Evolutionary conservation across 1,140 invertebrate genomes (phyloP), one percentile per base, ranked within the genome.

Genomic region (Metopolophium dirhodum): DNA sequence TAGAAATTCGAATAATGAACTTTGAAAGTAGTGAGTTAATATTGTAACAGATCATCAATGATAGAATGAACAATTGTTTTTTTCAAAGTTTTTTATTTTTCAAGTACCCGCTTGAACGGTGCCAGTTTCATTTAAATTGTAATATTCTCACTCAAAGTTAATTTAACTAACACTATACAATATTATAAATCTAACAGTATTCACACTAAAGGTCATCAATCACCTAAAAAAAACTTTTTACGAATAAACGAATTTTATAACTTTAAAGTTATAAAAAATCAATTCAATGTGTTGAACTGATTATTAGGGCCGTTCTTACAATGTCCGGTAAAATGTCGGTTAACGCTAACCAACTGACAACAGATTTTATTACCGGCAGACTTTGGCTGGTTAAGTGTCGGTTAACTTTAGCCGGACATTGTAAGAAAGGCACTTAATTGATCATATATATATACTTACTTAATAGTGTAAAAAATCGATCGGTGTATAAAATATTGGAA

Each of bases 51-150:
- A 77, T 77, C 14, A 77, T 77, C 30, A 6, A 18, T 77, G 61
- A 77, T 77, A 77, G 61, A 77, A 68, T 68, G n/a, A 68, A n/a
- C n/a, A 77, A n/a, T 77, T 77, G 14, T n/a, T 77, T n/a, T n/a
- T 77, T n/a, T 77, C 1, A n/a, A 77, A n/a, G 30, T 14, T 77
- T 77, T 77, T 77, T n/a, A 14, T 77, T 77, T 77, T 77, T 9
- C 14, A n/a, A 77, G 61, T 77, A n/a, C 30, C 30, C n/a, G 18
- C 30, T 77, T 18, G 14, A n/a, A 83, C 82, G 22, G 22, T 41
- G 37, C 37, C 22, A 41, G 35, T 83, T 83, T 41, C 35, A 11
- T 83, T 83, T 41, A 83, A 83, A 83, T 41, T 35, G 41, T 83
- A 77, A 35, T 23, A 37, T 7, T 83, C 35, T 83, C 7, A 41